A percentile compares a stretch with the other conserved stretches of the same genome.
Conservation (phyloP, 2,797 vertebrate species). For the Dendrocincla fuliginosa region DNA sequence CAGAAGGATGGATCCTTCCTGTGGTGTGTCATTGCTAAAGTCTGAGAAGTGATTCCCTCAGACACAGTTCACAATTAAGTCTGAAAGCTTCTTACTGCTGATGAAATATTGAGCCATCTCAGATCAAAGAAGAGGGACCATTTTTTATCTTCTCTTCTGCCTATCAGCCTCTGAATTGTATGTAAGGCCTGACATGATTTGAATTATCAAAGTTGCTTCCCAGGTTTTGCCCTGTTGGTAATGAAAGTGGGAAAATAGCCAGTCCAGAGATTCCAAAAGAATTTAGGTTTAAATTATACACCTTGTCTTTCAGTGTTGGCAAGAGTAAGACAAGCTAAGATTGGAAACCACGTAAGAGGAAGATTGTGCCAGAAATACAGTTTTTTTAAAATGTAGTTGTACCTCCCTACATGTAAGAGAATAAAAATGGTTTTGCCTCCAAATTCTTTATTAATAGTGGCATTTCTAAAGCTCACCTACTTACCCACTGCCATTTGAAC, state of each 20-base stretch:
- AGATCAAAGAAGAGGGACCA: neutral
- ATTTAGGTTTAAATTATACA: neutral
- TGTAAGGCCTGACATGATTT: neutral
- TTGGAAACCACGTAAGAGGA: neutral
- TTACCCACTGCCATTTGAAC: slow-evolving; percentile 91
- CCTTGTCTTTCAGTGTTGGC: neutral
- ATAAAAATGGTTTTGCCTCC: neutral
- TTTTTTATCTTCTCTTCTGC: neutral
- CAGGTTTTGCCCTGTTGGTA: neutral
- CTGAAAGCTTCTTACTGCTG: neutral
- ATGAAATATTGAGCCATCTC: neutral
- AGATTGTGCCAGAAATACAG: neutral
- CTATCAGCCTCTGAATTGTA: neutral
- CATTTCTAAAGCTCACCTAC: neutral
- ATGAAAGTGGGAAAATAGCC: neutral
- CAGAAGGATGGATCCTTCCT: neutral
- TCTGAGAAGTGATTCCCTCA: neutral
- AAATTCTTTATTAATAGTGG: neutral
- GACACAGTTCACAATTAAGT: neutral
- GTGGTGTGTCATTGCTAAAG: neutral
- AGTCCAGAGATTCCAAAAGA: neutral
- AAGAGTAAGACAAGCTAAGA: neutral
- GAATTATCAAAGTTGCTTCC: neutral
- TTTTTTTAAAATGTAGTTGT: neutral
- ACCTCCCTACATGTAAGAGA: neutral